These are phyloP conservation scores for Clarias fuscus DNA, from an alignment of 2,797 vertebrate species.

Conservation along the genomic window DNA sequence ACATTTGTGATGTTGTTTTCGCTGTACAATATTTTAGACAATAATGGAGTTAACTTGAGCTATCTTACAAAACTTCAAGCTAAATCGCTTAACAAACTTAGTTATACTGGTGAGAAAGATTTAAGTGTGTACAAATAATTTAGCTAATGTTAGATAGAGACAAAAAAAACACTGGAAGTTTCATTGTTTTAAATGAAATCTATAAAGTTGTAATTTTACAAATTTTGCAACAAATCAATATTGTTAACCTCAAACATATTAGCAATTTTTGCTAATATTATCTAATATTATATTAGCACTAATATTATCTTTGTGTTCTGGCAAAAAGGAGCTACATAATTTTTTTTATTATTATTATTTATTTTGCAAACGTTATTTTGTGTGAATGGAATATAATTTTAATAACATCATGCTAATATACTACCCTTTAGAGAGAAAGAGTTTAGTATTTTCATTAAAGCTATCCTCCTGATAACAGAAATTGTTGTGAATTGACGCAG, in stretches of 20 bases:
- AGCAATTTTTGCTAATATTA: no score
- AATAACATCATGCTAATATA: background rate
- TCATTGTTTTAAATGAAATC: background rate
- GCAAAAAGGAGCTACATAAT: no score
- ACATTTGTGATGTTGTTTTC: background rate
- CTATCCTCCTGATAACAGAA: background rate
- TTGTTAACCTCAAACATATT: background rate
- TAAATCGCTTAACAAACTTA: background rate
- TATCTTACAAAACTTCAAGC: background rate
- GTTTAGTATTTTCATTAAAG: background rate
- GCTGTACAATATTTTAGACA: background rate
- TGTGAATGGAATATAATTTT: background rate
- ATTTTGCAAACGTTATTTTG: background rate
- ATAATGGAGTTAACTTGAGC: background rate
- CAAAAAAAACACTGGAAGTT: background rate
- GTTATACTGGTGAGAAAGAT: background rate
- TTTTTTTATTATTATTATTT: background rate
- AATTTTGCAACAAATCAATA: background rate
- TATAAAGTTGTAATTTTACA: background rate
- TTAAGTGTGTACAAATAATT: no score
- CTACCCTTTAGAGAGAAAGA: background rate
- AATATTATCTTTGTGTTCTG: background rate
- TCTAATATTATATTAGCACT: no score
- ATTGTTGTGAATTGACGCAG: background rate
- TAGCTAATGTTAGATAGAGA: background rate